phyloP scores from a whole-genome alignment of 2,797 vertebrate genomes.

The Otus scops region DNA sequence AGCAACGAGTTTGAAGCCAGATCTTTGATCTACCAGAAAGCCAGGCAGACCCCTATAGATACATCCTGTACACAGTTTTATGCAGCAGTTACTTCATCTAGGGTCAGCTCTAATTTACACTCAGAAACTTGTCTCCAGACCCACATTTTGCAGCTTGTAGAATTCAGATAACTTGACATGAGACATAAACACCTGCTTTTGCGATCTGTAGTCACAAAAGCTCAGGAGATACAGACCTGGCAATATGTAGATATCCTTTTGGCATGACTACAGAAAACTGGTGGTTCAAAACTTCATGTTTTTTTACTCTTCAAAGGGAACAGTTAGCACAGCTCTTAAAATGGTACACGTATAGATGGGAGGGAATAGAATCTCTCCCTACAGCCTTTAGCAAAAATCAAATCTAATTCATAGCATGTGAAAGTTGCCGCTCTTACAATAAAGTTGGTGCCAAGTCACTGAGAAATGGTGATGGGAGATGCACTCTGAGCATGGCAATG shows the following conservation, averaged over 20 bases:
- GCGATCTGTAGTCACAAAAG: not conserved
- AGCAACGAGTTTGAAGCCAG: not conserved
- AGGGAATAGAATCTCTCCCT: not conserved
- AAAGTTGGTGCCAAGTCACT: not conserved
- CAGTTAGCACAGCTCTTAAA: not conserved
- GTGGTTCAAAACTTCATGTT: not conserved
- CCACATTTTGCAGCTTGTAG: not conserved
- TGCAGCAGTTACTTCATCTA: not conserved
- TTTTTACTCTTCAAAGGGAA: not conserved
- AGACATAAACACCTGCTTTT: not conserved
- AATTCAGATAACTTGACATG: not conserved
- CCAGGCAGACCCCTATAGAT: not conserved
- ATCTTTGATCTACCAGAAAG: not conserved
- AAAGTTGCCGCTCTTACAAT: slow-evolving; percentile 2
- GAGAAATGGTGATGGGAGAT: slow-evolving; percentile 25
- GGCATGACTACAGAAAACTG: not conserved
- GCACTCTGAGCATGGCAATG: not conserved
- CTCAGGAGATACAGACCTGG: not conserved
- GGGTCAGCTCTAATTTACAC: not conserved
- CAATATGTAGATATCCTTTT: not conserved
- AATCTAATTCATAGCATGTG: slow-evolving; percentile 35
- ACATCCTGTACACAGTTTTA: rapidly evolving
- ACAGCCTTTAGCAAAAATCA: not conserved
- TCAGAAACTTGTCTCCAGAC: not conserved
- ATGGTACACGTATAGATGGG: not conserved